Conservation (phyloP, 1,140 invertebrate genomes). For the Orius laevigatus region DNA sequence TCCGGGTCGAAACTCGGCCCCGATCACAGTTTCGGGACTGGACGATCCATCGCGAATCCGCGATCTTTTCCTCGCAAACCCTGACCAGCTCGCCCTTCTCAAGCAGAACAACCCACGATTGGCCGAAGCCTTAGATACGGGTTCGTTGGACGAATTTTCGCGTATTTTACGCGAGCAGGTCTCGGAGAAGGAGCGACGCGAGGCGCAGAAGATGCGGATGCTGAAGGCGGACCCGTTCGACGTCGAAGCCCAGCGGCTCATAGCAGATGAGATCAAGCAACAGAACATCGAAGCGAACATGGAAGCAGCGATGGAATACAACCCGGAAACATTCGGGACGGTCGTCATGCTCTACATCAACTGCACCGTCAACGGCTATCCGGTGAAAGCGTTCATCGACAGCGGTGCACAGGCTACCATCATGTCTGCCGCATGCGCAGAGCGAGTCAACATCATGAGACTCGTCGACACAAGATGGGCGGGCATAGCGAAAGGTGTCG, state of each 20-base stretch:
- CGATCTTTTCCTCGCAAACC: slow-evolving; percentile 81
- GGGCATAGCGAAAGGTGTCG: slow-evolving; percentile 87
- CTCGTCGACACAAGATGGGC: slow-evolving; percentile 88
- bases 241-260: slow-evolving; percentile 80
- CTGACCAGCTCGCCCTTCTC: slow-evolving; percentile 74
- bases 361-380: slow-evolving; percentile 86
- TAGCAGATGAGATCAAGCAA: slow-evolving; percentile 87
- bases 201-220: slow-evolving; percentile 70
- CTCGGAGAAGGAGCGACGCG: slow-evolving; percentile 52
- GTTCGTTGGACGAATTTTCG: slow-evolving; percentile 67
- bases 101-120: slow-evolving; percentile 87
- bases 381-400: slow-evolving; percentile 95
- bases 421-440: slow-evolving; percentile 81
- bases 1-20: slow-evolving; percentile 30
- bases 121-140: slow-evolving; percentile 75
- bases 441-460: slow-evolving; percentile 89
- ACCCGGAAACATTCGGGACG: slow-evolving; percentile 93
- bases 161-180: slow-evolving; percentile 68
- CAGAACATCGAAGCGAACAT: slow-evolving; percentile 97
- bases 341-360: slow-evolving; percentile 96
- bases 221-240: slow-evolving; percentile 90
- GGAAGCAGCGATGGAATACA: slow-evolving; percentile 96
- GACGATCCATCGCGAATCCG: slow-evolving; percentile 21
- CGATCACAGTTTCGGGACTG: no score
- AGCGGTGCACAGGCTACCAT: slow-evolving; percentile 89